A percentile compares a stretch with the other conserved stretches of the same genome.
Evolutionary conservation across 2,888 invertebrate species (phyloP).

Genomic region (Melieria crassipennis): DNA sequence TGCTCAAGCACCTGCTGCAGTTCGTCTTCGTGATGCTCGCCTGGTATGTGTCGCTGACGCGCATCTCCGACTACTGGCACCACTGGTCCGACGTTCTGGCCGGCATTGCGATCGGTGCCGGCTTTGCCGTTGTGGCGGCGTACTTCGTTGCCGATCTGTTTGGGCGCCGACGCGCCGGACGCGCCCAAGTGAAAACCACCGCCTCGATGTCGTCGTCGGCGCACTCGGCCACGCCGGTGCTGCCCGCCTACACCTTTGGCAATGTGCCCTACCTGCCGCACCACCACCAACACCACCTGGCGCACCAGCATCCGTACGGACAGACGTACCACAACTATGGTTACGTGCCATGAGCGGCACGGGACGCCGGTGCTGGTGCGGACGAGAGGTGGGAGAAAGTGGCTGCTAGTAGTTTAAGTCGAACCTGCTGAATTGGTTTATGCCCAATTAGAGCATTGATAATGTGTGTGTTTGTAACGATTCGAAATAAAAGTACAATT

Average conservation of each 20-base stretch:
- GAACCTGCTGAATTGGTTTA: not conserved
- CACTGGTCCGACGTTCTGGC: constrained; percentile 60
- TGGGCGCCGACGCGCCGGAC: constrained; percentile 42
- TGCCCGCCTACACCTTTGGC: constrained; percentile 60
- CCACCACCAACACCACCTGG: constrained; percentile 45
- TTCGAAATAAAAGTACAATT: too few species aligned
- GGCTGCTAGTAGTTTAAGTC: not conserved
- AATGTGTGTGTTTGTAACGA: too few species aligned
- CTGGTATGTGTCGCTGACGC: constrained; percentile 57
- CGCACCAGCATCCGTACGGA: constrained; percentile 54
- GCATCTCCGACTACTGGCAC: constrained; percentile 57
- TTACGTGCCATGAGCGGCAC: constrained; percentile 53
- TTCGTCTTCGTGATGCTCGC: constrained; percentile 58
- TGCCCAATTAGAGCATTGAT: too few species aligned
- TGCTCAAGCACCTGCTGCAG: constrained; percentile 86
- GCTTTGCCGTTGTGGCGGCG: constrained; percentile 52
- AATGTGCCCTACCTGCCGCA: constrained; percentile 56
- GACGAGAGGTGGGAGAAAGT: not conserved
- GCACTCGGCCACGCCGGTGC: constrained; percentile 46
- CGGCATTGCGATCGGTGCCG: constrained; percentile 49
- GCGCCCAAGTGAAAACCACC: constrained; percentile 31
- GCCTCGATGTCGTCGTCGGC: constrained; percentile 37
- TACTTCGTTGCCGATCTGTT: constrained; percentile 54
- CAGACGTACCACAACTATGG: constrained; percentile 61
- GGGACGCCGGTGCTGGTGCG: not conserved